A percentile compares a stretch with the other conserved stretches of the same genome.
Evolutionary conservation across 2,888 invertebrate genomes (phyloP).

Genomic region (Archips xylosteana): DNA sequence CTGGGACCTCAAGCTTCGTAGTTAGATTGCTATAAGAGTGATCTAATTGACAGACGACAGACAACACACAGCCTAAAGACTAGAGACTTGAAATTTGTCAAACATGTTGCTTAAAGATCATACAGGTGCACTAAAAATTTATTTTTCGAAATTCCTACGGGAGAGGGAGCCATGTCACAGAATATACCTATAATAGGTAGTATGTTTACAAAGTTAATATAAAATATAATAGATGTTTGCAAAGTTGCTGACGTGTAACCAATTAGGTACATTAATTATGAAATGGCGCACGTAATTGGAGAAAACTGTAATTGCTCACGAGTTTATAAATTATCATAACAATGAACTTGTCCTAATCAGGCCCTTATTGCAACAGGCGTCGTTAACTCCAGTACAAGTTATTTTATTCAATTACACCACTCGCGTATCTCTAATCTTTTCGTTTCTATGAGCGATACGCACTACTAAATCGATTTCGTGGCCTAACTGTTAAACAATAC

Average conservation of each 20-base stretch:
- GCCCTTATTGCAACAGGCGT: slow-evolving; percentile 22
- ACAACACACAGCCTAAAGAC: no score
- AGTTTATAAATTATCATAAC: slow-evolving; percentile 17
- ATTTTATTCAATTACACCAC: slow-evolving; percentile 36
- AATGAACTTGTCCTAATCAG: slow-evolving; percentile 23
- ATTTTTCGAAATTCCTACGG: no score
- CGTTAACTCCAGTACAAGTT: slow-evolving; percentile 16
- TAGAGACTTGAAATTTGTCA: no score
- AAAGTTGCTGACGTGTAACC: neutral
- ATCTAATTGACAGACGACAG: no score
- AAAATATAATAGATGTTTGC: no score
- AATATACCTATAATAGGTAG: no score
- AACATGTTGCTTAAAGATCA: no score
- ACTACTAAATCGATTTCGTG: slow-evolving; percentile 26
- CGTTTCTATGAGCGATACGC: slow-evolving; percentile 21
- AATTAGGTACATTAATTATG: slow-evolving; percentile 3
- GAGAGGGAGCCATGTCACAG: no score
- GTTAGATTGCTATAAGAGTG: no score
- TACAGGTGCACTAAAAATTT: no score
- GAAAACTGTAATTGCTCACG: slow-evolving; percentile 8
- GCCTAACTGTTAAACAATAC: slow-evolving; percentile 18
- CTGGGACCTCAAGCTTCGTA: no score
- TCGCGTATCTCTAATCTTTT: slow-evolving; percentile 24
- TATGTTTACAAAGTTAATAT: no score
- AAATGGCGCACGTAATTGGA: slow-evolving; percentile 10